Percentiles rank a stretch among this genome's conserved stretches.
phyloP scores from a whole-genome alignment of 2,113 vertebrate genomes.

The Phycodurus eques region DNA sequence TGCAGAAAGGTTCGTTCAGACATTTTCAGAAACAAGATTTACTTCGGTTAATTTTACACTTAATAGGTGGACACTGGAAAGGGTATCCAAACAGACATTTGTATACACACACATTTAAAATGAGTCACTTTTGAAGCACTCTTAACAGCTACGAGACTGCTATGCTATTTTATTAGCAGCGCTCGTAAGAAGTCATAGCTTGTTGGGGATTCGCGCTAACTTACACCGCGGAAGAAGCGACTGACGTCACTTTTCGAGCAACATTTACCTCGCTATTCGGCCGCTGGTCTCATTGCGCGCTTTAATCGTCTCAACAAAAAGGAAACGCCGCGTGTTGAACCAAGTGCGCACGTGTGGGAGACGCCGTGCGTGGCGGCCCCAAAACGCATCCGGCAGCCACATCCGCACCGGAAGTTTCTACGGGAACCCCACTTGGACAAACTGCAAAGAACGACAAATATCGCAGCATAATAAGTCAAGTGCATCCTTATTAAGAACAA shows the following conservation, averaged over 20 bases:
- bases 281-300: not conserved
- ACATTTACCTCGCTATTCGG: not conserved
- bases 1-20: not conserved
- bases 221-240: not conserved
- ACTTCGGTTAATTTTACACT: too few species aligned
- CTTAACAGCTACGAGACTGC: not conserved
- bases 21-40: not conserved
- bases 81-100: too few species aligned
- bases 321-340: not conserved
- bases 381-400: not conserved
- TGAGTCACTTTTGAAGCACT: not conserved
- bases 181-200: too few species aligned
- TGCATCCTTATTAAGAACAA: too few species aligned
- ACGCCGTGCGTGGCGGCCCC: not conserved
- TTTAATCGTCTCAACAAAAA: not conserved
- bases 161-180: not conserved
- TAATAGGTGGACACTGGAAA: too few species aligned
- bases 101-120: not conserved
- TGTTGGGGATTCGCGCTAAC: not conserved
- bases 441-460: not conserved
- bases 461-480: too few species aligned
- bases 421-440: not conserved
- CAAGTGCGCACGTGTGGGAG: not conserved
- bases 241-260: not conserved
- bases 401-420: not conserved